Evolutionary conservation across 2,113 vertebrate genomes (phyloP).

Genomic region (Percina caprodes): DNA sequence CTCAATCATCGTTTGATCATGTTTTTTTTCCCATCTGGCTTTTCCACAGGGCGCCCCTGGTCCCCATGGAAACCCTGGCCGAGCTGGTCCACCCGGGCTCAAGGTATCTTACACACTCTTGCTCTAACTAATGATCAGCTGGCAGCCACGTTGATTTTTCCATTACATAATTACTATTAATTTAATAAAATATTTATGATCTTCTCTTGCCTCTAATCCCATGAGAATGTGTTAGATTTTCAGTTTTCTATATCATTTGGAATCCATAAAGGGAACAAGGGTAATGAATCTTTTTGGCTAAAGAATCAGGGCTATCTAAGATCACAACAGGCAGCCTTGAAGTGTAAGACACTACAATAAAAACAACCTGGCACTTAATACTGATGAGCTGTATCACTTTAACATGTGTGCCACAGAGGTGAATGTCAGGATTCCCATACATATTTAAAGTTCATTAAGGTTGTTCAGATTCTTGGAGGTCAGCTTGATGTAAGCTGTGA

Average conservation of each 20-base stretch:
- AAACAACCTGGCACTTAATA: conserved; percentile 13
- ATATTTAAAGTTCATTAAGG: background rate
- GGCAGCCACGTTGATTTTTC: conserved; percentile 21
- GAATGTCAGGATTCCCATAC: background rate
- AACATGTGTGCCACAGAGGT: conserved; percentile 29
- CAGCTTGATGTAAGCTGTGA: background rate
- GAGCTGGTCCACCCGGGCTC: conserved; percentile 72
- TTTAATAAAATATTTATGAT: conserved; percentile 3
- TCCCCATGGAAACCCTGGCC: conserved; percentile 80
- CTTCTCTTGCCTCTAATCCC: background rate
- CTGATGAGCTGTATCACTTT: conserved; percentile 12
- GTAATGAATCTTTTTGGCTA: conserved; percentile 38
- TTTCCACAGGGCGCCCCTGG: conserved; percentile 71
- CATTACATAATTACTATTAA: background rate
- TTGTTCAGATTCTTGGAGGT: conserved; percentile 5
- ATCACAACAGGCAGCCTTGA: conserved; percentile 42
- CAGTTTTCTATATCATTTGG: conserved; percentile 30
- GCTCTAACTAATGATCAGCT: background rate
- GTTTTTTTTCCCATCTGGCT: conserved; percentile 42
- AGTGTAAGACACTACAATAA: background rate
- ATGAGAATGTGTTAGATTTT: conserved; percentile 34
- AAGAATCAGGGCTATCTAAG: conserved; percentile 19
- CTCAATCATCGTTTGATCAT: conserved; percentile 41
- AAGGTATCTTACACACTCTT: conserved; percentile 69
- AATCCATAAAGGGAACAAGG: conserved; percentile 39